These are phyloP conservation scores for Podabrus alpinus DNA, from an alignment of 2,888 invertebrate genomes.

Conservation along the genomic window DNA sequence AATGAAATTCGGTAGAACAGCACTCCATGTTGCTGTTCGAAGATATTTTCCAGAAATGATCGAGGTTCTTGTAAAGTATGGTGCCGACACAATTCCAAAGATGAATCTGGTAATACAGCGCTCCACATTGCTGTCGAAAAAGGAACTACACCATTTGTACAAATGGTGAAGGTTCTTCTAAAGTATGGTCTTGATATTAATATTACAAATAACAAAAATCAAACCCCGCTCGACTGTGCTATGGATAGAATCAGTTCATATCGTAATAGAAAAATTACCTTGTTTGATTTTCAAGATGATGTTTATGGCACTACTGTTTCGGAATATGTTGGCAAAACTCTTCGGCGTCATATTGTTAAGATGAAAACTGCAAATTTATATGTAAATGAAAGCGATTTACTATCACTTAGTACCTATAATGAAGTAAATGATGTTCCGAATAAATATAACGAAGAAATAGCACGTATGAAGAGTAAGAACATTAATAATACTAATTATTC, in stretches of 20 bases:
- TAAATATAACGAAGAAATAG: neutral
- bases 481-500: neutral
- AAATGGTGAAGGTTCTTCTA: too few relatives aligned
- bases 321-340: neutral
- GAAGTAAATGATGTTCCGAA: neutral
- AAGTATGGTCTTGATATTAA: neutral
- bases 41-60: neutral
- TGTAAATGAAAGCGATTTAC: neutral
- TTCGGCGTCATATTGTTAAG: neutral
- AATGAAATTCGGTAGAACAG: constrained; percentile 3
- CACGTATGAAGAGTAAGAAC: neutral
- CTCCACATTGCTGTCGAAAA: too few relatives aligned
- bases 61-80: neutral
- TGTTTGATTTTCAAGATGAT: neutral
- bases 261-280: neutral
- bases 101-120: neutral
- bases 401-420: accelerated
- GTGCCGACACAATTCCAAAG: neutral
- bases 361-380: neutral
- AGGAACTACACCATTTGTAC: too few relatives aligned
- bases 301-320: neutral
- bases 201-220: neutral
- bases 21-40: constrained; percentile 2
- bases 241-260: neutral
- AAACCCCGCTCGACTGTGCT: neutral